These are phyloP conservation scores for Intellagama lesueurii DNA, from an alignment of 2,797 vertebrate species.

Conservation along the genomic window DNA sequence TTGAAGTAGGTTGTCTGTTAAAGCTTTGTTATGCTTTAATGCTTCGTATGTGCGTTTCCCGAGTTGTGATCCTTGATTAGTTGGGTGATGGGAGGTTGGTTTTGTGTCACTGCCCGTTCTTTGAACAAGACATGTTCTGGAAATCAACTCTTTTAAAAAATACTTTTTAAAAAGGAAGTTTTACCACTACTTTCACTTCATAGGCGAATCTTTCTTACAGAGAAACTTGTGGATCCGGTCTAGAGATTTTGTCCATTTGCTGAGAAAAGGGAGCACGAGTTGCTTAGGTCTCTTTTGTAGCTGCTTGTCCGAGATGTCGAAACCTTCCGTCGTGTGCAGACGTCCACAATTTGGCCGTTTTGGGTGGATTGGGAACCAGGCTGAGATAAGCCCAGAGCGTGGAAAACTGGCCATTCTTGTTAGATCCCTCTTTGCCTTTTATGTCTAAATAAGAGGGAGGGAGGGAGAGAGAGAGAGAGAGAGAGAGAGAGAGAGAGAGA, in stretches of 20 bases:
- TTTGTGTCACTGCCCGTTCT: background rate
- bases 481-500: background rate
- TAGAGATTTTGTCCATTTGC: background rate
- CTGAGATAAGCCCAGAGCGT: background rate
- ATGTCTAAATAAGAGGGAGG: background rate
- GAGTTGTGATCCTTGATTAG: slow-evolving; percentile 11
- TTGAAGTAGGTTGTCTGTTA: slow-evolving; percentile 42
- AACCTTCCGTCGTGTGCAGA: background rate
- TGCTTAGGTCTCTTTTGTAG: background rate
- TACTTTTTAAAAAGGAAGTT: no score
- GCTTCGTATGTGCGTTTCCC: background rate
- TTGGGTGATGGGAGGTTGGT: no score
- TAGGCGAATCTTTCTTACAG: background rate
- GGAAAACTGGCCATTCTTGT: no score
- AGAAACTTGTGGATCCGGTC: background rate
- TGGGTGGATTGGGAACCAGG: background rate
- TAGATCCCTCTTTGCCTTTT: no score
- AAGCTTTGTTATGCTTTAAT: slow-evolving; percentile 33
- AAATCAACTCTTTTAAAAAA: background rate
- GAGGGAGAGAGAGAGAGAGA: background rate
- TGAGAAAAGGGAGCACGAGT: background rate
- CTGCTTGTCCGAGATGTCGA: background rate
- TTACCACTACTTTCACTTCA: background rate
- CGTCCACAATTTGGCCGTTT: background rate
- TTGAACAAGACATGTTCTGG: background rate